Percentiles rank a stretch among this genome's conserved stretches.
Evolutionary conservation across 2,113 vertebrate species (phyloP).

Genomic region (Mustelus asterias): DNA sequence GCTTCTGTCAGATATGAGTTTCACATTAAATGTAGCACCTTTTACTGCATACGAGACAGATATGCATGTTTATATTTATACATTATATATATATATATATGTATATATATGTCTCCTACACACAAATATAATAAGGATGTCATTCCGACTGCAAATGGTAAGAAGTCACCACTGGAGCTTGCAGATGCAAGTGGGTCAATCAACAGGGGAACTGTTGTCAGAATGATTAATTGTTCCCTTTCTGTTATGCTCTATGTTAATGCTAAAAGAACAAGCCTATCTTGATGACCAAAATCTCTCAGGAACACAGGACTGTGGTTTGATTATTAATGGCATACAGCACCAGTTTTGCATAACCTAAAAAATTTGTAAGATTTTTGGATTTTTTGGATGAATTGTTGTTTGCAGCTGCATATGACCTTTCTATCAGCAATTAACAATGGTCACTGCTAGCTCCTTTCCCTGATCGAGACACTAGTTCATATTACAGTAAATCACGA

Average conservation of each 20-base stretch:
- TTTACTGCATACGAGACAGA: background rate
- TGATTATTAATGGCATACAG: background rate
- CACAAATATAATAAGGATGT: background rate
- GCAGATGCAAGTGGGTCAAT: conserved; percentile 10
- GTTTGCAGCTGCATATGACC: background rate
- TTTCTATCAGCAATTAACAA: background rate
- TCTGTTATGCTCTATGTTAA: background rate
- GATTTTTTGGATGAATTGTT: background rate
- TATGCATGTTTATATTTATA: too few species aligned
- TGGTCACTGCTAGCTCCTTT: background rate
- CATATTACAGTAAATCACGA: background rate
- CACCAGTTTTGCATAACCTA: background rate
- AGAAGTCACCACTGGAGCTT: background rate
- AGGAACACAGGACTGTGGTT: background rate
- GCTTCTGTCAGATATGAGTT: background rate
- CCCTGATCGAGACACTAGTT: background rate
- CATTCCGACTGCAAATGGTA: background rate
- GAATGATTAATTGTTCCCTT: background rate
- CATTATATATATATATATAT: too few species aligned
- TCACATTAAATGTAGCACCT: background rate
- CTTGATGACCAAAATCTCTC: background rate
- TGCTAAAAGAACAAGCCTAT: background rate
- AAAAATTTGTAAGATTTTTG: too few species aligned
- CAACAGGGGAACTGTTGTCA: background rate
- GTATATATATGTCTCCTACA: background rate